Conservation (phyloP, 2,113 vertebrate genomes). For the Gnathonemus longibarbis region DNA sequence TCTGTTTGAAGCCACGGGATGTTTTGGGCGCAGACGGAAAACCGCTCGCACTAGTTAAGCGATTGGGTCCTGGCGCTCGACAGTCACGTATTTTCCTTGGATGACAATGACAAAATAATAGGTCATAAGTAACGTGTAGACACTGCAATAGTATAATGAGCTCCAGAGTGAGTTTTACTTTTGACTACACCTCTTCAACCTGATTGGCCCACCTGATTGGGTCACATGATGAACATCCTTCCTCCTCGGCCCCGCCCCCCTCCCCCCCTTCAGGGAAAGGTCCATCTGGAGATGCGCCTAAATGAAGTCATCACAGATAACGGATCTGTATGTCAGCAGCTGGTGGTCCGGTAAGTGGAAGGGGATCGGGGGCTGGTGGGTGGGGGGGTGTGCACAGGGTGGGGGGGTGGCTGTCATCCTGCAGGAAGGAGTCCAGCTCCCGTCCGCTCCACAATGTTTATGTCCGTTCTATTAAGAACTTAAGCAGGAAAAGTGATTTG, state of each 20-base stretch:
- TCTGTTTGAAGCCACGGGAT: not conserved
- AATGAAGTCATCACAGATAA: slow-evolving; percentile 95
- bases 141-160: not conserved
- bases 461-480: not conserved
- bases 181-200: not conserved
- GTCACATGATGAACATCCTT: slow-evolving; percentile 5
- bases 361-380: not conserved
- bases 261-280: slow-evolving; percentile 75
- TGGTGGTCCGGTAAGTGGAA: slow-evolving; percentile 79
- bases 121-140: not conserved
- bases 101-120: not conserved
- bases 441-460: not conserved
- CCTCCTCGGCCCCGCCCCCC: not conserved
- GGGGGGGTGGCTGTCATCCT: not conserved
- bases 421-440: not conserved
- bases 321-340: slow-evolving; percentile 81
- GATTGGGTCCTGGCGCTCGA: not conserved
- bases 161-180: not conserved
- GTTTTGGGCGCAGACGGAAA: not conserved
- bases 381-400: not conserved
- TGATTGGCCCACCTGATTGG: slow-evolving; percentile 4
- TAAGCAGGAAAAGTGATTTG: not conserved
- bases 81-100: not conserved
- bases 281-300: slow-evolving; percentile 92
- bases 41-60: not conserved